Conservation (phyloP, 2,113 vertebrate species). For the Toxostoma redivivum region DNA sequence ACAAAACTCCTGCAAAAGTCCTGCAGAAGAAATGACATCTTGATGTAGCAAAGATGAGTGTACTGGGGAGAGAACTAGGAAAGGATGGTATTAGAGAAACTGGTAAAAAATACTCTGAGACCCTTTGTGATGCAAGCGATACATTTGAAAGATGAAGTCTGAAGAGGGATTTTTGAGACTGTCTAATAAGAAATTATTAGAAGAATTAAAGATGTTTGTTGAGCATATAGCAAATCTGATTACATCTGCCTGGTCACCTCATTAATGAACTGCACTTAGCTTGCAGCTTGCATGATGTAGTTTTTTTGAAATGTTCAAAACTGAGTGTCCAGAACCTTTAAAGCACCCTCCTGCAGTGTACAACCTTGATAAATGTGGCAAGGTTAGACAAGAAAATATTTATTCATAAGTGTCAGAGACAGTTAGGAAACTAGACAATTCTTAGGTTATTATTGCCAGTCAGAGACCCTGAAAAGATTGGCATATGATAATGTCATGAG, state of each 20-base stretch:
- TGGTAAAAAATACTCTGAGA: not conserved
- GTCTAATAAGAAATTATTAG: not conserved
- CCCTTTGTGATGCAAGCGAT: not conserved
- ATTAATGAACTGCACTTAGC: not conserved
- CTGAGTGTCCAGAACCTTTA: not conserved
- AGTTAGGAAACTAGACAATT: not conserved
- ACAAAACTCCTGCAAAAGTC: not conserved
- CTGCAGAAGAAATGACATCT: not conserved
- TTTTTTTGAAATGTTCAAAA: not conserved
- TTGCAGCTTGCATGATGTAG: not conserved
- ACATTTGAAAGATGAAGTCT: not conserved
- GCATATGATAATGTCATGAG: not conserved
- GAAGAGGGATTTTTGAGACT: not conserved
- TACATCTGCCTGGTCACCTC: not conserved
- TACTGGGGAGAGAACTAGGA: not conserved
- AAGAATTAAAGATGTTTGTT: not conserved
- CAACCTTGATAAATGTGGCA: not conserved
- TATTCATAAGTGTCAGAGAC: not conserved
- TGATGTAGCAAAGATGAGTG: not conserved
- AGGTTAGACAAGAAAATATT: conserved; percentile 15
- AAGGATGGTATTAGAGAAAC: not conserved
- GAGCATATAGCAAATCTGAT: not conserved
- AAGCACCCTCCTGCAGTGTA: not conserved
- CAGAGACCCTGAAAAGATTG: conserved; percentile 18
- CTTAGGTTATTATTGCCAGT: not conserved